Evolutionary conservation across 1,140 invertebrate species (phyloP).

Genomic region (Diorhabda sublineata): DNA sequence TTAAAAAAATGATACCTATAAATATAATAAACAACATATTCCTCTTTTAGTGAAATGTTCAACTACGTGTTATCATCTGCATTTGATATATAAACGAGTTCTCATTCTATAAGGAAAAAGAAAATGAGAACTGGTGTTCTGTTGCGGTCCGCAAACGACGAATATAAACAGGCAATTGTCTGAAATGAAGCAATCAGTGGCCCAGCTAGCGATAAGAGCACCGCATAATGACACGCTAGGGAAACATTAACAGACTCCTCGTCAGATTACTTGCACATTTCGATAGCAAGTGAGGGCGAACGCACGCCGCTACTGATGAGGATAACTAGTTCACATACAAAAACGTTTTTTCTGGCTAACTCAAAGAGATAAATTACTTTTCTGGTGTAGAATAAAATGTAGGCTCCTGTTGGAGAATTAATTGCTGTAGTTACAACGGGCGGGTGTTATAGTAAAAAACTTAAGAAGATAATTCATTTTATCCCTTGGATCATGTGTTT

Average conservation of each 20-base stretch:
- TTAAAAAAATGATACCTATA: no score
- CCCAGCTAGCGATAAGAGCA: conserved; percentile 48
- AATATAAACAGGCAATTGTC: conserved; percentile 51
- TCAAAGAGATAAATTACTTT: no score
- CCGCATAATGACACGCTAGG: conserved; percentile 47
- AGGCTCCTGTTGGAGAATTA: no score
- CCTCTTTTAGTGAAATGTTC: neutral
- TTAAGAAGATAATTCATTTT: no score
- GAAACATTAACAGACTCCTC: conserved; percentile 50
- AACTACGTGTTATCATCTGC: neutral
- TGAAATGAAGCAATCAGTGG: conserved; percentile 50
- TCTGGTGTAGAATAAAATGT: no score
- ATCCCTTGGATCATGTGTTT: no score
- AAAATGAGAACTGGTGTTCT: conserved; percentile 25
- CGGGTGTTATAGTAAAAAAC: no score
- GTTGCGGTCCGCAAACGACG: conserved; percentile 41
- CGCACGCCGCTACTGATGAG: conserved; percentile 13
- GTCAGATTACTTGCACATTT: conserved; percentile 49
- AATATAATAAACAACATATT: no score
- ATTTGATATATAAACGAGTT: conserved; percentile 29
- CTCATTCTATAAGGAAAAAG: conserved; percentile 40
- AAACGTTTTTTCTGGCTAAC: neutral
- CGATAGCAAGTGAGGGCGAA: conserved; percentile 27
- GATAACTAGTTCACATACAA: conserved; percentile 2
- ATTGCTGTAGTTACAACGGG: no score